A percentile compares a stretch with the other conserved stretches of the same genome.
Evolutionary conservation across 2,888 invertebrate species (phyloP).

Genomic region (Odontomyia ornata): DNA sequence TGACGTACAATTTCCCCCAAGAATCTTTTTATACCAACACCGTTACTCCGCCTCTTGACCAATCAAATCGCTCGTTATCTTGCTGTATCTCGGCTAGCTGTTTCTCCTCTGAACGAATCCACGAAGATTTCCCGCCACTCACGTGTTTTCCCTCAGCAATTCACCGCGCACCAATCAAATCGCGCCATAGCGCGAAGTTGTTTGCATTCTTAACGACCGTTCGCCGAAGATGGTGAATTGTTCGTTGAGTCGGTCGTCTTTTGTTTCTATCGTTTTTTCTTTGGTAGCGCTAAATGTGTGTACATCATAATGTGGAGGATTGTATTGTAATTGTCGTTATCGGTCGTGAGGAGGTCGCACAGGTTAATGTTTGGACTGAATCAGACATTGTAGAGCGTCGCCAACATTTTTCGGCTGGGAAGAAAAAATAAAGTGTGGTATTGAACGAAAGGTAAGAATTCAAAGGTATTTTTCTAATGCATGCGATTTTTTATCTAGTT

Average conservation of each 20-base stretch:
- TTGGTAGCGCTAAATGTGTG: not conserved
- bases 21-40: slow-evolving; percentile 57
- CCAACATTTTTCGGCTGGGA: no score
- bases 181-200: not conserved
- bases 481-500: not conserved
- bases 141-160: not conserved
- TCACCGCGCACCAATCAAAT: not conserved
- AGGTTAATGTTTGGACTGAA: slow-evolving; percentile 28
- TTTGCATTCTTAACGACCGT: not conserved
- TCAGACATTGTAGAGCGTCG: not conserved
- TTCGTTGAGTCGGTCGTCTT: not conserved
- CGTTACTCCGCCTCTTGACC: slow-evolving; percentile 56
- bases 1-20: slow-evolving; percentile 57
- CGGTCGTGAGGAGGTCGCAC: slow-evolving; percentile 27
- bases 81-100: not conserved
- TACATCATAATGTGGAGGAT: not conserved
- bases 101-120: slow-evolving; percentile 32
- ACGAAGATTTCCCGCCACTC: slow-evolving; percentile 21
- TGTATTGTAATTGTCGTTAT: slow-evolving; percentile 19
- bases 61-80: slow-evolving; percentile 49
- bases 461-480: not conserved
- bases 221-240: not conserved
- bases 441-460: slow-evolving; percentile 19
- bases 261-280: slow-evolving; percentile 9
- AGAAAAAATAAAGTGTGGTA: not conserved